Percentiles rank a stretch among this genome's conserved stretches.
phyloP scores from a whole-genome alignment of 2,113 vertebrate genomes.

The Oreocharis arfaki region DNA sequence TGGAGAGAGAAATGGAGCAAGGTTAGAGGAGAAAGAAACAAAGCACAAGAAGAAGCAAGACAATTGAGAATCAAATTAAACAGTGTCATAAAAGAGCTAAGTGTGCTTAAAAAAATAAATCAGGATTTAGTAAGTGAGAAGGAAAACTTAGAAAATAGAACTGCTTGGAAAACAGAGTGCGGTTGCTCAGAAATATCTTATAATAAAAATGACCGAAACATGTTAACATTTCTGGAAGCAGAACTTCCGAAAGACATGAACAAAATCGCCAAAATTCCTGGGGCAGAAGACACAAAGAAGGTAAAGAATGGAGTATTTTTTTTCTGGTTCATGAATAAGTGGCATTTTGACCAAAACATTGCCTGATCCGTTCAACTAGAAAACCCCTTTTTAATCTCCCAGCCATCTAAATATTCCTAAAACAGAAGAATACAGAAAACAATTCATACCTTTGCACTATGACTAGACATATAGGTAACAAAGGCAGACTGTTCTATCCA shows the following conservation, averaged over 20 bases:
- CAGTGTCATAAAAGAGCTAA: conserved; percentile 56
- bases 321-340: background rate
- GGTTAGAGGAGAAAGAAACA: conserved; percentile 71
- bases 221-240: background rate
- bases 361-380: background rate
- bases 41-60: conserved; percentile 66
- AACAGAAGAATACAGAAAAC: background rate
- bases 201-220: background rate
- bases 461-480: background rate
- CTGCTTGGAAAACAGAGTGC: background rate
- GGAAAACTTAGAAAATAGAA: background rate
- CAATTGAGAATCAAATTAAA: conserved; percentile 64
- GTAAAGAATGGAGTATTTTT: background rate
- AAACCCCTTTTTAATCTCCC: background rate
- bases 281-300: background rate
- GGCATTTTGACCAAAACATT: background rate
- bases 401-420: background rate
- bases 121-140: background rate
- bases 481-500: background rate
- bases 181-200: background rate
- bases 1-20: conserved; percentile 78
- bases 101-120: conserved; percentile 53
- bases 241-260: background rate
- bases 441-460: background rate
- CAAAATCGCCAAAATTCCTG: background rate